phyloP scores from a whole-genome alignment of 1,140 invertebrate species.

The Cotesia typhae region DNA sequence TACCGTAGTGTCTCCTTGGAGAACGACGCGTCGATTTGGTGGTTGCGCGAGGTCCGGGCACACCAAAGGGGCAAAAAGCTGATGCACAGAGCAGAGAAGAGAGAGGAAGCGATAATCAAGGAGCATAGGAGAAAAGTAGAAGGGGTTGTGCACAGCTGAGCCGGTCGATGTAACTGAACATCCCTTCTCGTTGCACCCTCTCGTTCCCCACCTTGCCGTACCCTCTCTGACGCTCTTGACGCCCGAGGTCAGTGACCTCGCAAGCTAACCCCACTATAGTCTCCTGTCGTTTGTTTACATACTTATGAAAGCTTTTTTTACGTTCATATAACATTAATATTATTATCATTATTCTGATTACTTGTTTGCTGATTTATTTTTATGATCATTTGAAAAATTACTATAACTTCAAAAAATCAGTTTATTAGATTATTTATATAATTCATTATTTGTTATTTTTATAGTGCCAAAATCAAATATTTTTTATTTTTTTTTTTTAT shows the following conservation, averaged over 20 bases:
- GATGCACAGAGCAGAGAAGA: background rate
- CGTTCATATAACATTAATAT: background rate
- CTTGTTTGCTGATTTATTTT: background rate
- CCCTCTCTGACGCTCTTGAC: constrained; percentile 23
- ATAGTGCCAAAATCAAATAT: too few relatives aligned
- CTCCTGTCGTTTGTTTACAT: constrained; percentile 29
- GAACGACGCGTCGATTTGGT: constrained; percentile 29
- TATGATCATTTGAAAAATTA: too few relatives aligned
- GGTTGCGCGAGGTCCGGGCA: constrained; percentile 38
- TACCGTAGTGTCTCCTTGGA: constrained; percentile 11
- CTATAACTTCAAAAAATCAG: too few relatives aligned
- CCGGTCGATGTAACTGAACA: constrained; percentile 36
- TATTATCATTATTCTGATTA: background rate
- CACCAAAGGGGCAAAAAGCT: constrained; percentile 14
- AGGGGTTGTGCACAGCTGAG: constrained; percentile 32
- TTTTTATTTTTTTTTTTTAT: too few relatives aligned
- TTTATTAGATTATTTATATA: too few relatives aligned
- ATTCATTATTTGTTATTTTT: too few relatives aligned
- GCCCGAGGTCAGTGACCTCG: constrained; percentile 28
- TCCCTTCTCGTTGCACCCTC: constrained; percentile 35
- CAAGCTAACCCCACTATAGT: constrained; percentile 2
- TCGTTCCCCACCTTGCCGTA: background rate
- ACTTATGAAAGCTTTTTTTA: background rate
- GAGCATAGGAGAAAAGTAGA: background rate
- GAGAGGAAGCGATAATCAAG: background rate